Evolutionary conservation across 2,113 vertebrate species (phyloP), one percentile per base, ranked within the genome.

Genomic region (Oriolus oriolus): DNA sequence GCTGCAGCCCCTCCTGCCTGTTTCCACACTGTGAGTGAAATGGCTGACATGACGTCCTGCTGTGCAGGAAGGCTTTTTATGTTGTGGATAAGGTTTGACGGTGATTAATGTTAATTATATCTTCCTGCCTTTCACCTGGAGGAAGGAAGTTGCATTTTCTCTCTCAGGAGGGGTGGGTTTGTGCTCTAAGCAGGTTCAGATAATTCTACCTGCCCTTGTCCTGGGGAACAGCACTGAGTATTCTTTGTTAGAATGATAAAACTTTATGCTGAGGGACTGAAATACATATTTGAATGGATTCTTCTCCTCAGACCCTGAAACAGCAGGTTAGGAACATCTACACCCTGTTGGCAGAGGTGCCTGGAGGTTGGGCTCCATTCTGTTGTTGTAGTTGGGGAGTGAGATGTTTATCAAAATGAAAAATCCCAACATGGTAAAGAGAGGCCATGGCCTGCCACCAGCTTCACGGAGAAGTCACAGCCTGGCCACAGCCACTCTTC

Each of bases 41-140:
- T 2, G 69, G 24, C n/a, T 23, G 7, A 42, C 7, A 13, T n/a
- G 53, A 37, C 2, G 6, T 35, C 65, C 65, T 28, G 86, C 84
- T 69, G 65, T 44, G 71, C 70, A 60, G 71, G 80, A 79, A 76
- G 49, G 61, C 20, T 6, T 9, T 14, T 44, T 37, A 78, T 47
- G 16, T 18, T 19, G 5, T 3, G 28, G 41, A 1, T 57, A 18
- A 37, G 28, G 26, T 70, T 84, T 74, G 73, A 19, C 0, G 0
- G 78, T 57, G 74, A 28, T 84, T 39, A 41, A 16, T 52, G 50
- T 28, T 69, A 57, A 54, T 88, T n/a, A 7, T 3, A 6, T 15
- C 69, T 87, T 87, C 78, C 69, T 77, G 27, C 45, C 31, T 69
- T 78, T 57, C n/a, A 61, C 64, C 39, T 64, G 23, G 22, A n/a